Base-by-base conservation (phyloP, 2,888 invertebrate genomes). In the Chaitophorus viminalis region DNA sequence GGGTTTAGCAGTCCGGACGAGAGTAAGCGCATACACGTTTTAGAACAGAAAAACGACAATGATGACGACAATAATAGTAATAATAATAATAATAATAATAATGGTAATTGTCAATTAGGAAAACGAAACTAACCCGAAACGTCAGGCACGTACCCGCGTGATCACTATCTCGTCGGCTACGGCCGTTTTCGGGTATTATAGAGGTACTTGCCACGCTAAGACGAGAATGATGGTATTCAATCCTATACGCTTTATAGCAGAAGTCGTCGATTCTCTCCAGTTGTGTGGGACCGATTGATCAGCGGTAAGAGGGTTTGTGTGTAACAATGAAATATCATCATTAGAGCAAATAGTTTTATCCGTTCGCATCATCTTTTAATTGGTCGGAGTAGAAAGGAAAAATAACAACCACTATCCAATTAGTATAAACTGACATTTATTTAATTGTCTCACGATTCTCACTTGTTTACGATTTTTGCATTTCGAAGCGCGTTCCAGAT, bases 31-130 rank as follows among this genome's bases (percentile, higher is more conserved):
- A 25, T 11, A 11, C 39, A 8, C 31, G 52, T 79, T n/a, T 39
- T 65, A 79, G n/a, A 36, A 68, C 33, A 14, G 46, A 46, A 46
- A 11, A 46, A 46, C 46, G 46, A 46, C 46, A 6, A 36, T 6
- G 36, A 9, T 65, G 31, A 79, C 36, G 33, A 78, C 33, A 78
- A 78, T 6, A 60, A 36, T n/a, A n/a, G n/a, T n/a, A n/a, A n/a
- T 54, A 33, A 68, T 14, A 46, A 46, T 46, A 46, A 46, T 46
- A 14, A 46, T 46, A 14, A 60, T 33, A 78, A 78, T 8, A 60
- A 60, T 60, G 18, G 46, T 81, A 81, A 81, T 81, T 81, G 81
- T 81, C 81, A 81, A 81, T 81, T 81, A 81, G 81, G 81, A 81
- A 81, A 81, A 68, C 81, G 31, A 81, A 81, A 68, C 39, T 29